phyloP scores from a whole-genome alignment of 2,888 invertebrate genomes.

The Pegoplata infirma region DNA sequence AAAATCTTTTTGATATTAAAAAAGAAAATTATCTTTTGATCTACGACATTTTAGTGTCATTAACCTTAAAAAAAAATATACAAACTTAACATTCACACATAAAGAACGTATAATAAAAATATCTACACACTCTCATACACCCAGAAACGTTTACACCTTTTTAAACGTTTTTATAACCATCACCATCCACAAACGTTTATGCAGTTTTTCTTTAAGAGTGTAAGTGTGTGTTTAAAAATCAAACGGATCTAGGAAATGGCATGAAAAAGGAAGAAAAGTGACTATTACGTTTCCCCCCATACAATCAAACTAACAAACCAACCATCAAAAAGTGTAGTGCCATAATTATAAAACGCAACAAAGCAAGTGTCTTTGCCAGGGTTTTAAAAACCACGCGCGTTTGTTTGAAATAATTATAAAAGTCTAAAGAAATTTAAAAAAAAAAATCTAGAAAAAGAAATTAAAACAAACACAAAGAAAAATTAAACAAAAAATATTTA shows the following conservation, averaged over 20 bases:
- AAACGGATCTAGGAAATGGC: neutral
- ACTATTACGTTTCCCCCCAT: neutral
- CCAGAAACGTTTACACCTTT: neutral
- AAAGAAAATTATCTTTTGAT: neutral
- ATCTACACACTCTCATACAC: too few relatives aligned
- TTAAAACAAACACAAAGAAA: neutral
- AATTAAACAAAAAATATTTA: neutral
- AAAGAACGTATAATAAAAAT: neutral
- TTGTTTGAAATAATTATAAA: neutral
- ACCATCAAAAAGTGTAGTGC: constrained; percentile 2
- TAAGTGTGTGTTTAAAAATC: neutral
- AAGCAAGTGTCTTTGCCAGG: constrained; percentile 27
- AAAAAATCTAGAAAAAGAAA: neutral
- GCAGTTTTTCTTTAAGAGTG: neutral
- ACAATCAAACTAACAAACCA: neutral
- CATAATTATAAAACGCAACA: constrained; percentile 32
- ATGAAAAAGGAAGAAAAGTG: neutral
- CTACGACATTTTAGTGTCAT: constrained; percentile 5
- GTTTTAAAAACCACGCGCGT: neutral
- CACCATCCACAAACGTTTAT: neutral
- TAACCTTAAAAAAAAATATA: constrained; percentile 20
- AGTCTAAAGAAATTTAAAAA: neutral
- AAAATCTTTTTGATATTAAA: neutral
- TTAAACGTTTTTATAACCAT: too few relatives aligned
- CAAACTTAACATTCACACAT: constrained; percentile 3